A percentile compares a stretch with the other conserved stretches of the same genome.
Conservation (phyloP, 2,797 vertebrate species). For the Acanthurus lineatus region DNA sequence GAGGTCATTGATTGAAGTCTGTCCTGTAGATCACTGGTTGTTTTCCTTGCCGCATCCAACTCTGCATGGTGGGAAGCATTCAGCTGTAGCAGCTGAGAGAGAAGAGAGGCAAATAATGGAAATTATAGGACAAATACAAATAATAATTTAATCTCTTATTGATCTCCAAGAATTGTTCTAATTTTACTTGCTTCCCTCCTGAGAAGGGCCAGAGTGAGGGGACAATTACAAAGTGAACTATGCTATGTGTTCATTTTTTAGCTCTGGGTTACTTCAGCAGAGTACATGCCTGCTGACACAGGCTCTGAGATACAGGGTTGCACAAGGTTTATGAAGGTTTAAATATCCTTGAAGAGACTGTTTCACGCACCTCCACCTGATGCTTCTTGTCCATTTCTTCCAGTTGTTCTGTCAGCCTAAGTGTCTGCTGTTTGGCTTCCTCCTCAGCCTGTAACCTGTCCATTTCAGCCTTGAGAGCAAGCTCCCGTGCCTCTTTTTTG, state of each 20-base stretch:
- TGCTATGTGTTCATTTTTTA: not conserved
- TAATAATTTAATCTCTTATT: slow-evolving; percentile 21
- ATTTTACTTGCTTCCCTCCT: slow-evolving; percentile 14
- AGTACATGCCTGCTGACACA: slow-evolving; percentile 22
- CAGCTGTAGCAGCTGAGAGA: slow-evolving; percentile 73
- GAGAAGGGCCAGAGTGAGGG: slow-evolving; percentile 3
- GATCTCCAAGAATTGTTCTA: slow-evolving; percentile 4
- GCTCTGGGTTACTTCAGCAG: slow-evolving; percentile 10
- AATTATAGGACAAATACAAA: slow-evolving; percentile 34
- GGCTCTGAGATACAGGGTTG: slow-evolving; percentile 4
- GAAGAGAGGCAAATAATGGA: slow-evolving; percentile 27
- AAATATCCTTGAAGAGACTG: slow-evolving; percentile 16
- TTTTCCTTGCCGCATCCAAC: slow-evolving; percentile 55
- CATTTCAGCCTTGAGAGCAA: slow-evolving; percentile 68
- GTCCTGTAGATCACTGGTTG: slow-evolving; percentile 74
- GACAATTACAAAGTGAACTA: not conserved
- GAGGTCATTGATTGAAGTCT: slow-evolving; percentile 68
- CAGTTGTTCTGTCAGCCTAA: slow-evolving; percentile 67
- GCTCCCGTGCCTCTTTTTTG: slow-evolving; percentile 66
- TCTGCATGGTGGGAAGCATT: slow-evolving; percentile 66
- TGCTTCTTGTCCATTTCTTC: slow-evolving; percentile 67
- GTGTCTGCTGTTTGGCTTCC: slow-evolving; percentile 61
- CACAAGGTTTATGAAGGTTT: slow-evolving; percentile 21
- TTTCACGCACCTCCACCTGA: slow-evolving; percentile 69
- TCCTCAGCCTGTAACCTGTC: slow-evolving; percentile 67